Base-by-base conservation (phyloP, 2,888 invertebrate genomes). In the Tanytarsus gracilentus region DNA sequence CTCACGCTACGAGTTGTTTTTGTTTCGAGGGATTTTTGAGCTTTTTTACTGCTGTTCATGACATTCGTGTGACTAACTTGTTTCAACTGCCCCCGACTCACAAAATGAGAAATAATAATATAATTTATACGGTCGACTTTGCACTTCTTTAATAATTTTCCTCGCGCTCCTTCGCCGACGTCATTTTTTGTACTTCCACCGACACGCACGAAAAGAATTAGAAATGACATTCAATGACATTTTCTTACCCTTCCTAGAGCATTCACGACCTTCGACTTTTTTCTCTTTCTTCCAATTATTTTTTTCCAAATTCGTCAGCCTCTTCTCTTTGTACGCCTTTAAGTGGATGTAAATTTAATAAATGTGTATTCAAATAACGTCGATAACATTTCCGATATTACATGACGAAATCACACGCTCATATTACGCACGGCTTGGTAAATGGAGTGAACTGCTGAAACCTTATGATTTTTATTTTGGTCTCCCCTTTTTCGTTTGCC, bases 181-280 rank as follows among this genome's bases (percentile, higher is more conserved):
- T 40, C 40, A 40, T 40, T 40, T 6, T 51, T 29, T 14, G 16
- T 27, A 21, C n/a, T 9, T 26, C 14, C 25, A n/a, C 21, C 21
- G 40, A 55, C 55, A 55, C 55, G 55, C 55, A 55, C 55, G 40
- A 36, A 36, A 16, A 53, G 36, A 36, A 53, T 21, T 53, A 51
- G 26, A 27, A 55, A 16, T 16, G 29, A 33, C 21, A 21, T 55
- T 33, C 26, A 16, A 53, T 16, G 40, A 27, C 16, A 39, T 11
- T 21, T 16, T 40, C 18, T 44, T 44, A 36, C 36, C 36, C 36
- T 36, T 36, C 36, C 36, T n/a, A 16, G 36, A 16, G 16, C 8
- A 11, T 44, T 44, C 3, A 21, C 44, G 44, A 44, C 44, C 44
- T 44, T 44, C 44, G 9, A 5, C 44, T 44, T 44, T 11, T 18